Evolutionary conservation across 2,797 vertebrate species (phyloP).

Genomic region (Pagetopsis macropterus): DNA sequence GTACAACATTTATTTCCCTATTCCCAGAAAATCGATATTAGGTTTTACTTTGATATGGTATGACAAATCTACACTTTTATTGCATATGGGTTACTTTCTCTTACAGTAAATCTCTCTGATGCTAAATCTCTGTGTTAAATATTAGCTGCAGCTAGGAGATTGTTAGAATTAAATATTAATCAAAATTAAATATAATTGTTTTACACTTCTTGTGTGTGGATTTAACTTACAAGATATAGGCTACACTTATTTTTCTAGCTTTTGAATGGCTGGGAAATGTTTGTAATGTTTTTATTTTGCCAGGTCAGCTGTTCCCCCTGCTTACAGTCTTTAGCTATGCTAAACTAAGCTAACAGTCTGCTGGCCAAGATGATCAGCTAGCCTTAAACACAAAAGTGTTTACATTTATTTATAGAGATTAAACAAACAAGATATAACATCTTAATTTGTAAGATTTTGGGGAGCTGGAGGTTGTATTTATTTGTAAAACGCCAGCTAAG

Average conservation of each 20-base stretch:
- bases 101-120: constrained; percentile 5
- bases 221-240: not conserved
- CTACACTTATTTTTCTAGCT: not conserved
- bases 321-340: not conserved
- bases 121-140: not conserved
- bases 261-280: not conserved
- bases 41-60: constrained; percentile 24
- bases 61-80: constrained; percentile 41
- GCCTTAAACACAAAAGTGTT: too few relatives aligned
- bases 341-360: not conserved
- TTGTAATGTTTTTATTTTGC: too few relatives aligned
- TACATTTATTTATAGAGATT: not conserved
- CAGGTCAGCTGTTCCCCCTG: not conserved
- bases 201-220: not conserved
- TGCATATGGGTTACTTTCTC: constrained; percentile 7
- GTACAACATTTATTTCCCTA: constrained; percentile 37
- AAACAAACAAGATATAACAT: too few relatives aligned
- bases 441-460: not conserved
- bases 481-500: not conserved
- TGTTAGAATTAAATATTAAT: not conserved
- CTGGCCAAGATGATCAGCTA: not conserved
- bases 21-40: constrained; percentile 37
- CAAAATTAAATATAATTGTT: too few relatives aligned
- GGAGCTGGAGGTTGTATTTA: not conserved
- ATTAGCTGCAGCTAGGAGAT: not conserved